These are phyloP conservation scores for Mus caroli DNA, from an alignment of 2,797 vertebrate genomes.

Conservation along the genomic window DNA sequence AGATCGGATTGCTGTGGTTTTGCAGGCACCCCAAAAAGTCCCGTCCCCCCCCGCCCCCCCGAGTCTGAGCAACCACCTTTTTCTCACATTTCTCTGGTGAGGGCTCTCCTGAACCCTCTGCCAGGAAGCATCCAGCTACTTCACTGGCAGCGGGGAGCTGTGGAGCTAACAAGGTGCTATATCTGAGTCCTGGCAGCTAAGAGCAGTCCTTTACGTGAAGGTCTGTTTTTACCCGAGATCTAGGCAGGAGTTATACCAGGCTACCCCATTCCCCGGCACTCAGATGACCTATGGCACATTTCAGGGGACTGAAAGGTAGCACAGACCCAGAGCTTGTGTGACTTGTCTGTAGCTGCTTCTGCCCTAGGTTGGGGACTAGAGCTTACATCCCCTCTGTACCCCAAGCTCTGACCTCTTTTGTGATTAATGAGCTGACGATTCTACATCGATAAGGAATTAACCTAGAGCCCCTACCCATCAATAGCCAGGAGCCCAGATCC, in stretches of 20 bases:
- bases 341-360: conserved; percentile 12
- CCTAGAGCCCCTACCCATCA: conserved; percentile 88
- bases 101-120: not conserved
- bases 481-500: conserved; percentile 87
- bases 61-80: not conserved
- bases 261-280: not conserved
- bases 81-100: not conserved
- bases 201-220: not conserved
- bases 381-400: conserved; percentile 67
- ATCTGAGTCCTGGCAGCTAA: not conserved
- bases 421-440: conserved; percentile 92
- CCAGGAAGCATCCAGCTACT: not conserved
- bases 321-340: not conserved
- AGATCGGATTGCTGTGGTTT: not conserved
- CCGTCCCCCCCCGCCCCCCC: no score
- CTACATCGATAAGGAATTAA: conserved; percentile 92
- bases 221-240: not conserved
- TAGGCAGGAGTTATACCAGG: not conserved
- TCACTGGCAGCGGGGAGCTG: not conserved
- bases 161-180: not conserved
- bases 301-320: conserved; percentile 14
- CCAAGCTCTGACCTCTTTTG: conserved; percentile 81
- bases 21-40: not conserved
- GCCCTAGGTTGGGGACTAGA: conserved; percentile 66
- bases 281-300: not conserved